phyloP scores from a whole-genome alignment of 2,888 invertebrate species.

The Drosophila buzzatii region DNA sequence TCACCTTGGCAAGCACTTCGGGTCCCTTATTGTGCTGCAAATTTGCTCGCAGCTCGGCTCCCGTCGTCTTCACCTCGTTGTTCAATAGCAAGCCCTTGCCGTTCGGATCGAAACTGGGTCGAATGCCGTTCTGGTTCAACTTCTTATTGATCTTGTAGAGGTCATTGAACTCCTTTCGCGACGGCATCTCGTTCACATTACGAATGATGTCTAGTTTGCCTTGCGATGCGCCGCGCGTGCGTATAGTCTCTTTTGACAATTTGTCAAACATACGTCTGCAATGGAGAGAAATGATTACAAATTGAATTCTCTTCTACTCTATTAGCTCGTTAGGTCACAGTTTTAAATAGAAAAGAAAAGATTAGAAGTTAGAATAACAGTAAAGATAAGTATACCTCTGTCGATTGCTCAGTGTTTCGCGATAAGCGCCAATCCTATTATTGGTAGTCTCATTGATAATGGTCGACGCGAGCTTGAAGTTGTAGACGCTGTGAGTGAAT shows the following conservation, averaged over 20 bases:
- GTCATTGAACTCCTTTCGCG: slow-evolving; percentile 82
- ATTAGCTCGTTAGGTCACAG: not conserved
- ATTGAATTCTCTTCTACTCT: not conserved
- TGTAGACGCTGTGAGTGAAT: slow-evolving; percentile 82
- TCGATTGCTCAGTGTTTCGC: slow-evolving; percentile 74
- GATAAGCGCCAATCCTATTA: slow-evolving; percentile 63
- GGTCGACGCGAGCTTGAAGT: slow-evolving; percentile 81
- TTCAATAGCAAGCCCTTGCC: slow-evolving; percentile 77
- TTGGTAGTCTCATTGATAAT: slow-evolving; percentile 73
- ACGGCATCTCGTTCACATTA: slow-evolving; percentile 79
- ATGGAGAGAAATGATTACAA: not conserved
- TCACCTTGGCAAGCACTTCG: slow-evolving; percentile 70
- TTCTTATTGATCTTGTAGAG: slow-evolving; percentile 77
- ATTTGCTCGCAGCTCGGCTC: slow-evolving; percentile 71
- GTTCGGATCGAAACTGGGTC: slow-evolving; percentile 70
- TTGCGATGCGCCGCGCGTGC: slow-evolving; percentile 62
- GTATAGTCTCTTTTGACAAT: slow-evolving; percentile 78
- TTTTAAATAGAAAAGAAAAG: not conserved
- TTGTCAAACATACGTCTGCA: slow-evolving; percentile 81
- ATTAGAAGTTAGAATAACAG: not conserved
- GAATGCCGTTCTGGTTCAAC: slow-evolving; percentile 70
- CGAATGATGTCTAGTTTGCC: slow-evolving; percentile 82
- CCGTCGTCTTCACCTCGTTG: slow-evolving; percentile 71
- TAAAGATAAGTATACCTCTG: slow-evolving; percentile 69
- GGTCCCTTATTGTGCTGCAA: slow-evolving; percentile 79